Evolutionary conservation across 2,113 vertebrate species (phyloP).

Genomic region (Vombatus ursinus): DNA sequence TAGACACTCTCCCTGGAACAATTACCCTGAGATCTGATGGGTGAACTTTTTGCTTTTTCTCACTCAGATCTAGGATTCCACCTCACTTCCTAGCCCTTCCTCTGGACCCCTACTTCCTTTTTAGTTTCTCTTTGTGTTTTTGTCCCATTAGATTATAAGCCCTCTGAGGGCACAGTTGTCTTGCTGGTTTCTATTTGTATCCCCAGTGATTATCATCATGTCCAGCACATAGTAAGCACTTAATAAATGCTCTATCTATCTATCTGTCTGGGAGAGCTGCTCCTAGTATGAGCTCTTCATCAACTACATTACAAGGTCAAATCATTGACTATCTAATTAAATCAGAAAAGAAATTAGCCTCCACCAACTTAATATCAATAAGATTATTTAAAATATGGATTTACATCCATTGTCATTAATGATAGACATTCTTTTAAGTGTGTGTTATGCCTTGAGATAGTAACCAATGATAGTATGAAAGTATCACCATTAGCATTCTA

Average conservation of each 20-base stretch:
- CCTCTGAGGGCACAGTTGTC: neutral
- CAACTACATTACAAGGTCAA: neutral
- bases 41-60: too few species aligned
- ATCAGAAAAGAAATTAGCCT: neutral
- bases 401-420: neutral
- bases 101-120: too few species aligned
- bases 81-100: too few species aligned
- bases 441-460: neutral
- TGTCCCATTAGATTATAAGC: neutral
- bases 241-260: neutral
- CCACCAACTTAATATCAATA: neutral
- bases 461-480: too few species aligned
- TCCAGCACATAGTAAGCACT: neutral
- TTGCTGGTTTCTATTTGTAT: neutral
- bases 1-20: too few species aligned
- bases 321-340: neutral
- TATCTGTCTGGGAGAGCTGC: neutral
- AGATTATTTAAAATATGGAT: neutral
- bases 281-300: neutral
- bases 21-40: too few species aligned
- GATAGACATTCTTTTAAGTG: neutral
- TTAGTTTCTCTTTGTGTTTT: neutral
- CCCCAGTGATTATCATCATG: neutral
- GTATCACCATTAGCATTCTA: neutral
- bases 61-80: too few species aligned